phyloP scores from a whole-genome alignment of 2,888 invertebrate genomes.

The Oligia latruncula region DNA sequence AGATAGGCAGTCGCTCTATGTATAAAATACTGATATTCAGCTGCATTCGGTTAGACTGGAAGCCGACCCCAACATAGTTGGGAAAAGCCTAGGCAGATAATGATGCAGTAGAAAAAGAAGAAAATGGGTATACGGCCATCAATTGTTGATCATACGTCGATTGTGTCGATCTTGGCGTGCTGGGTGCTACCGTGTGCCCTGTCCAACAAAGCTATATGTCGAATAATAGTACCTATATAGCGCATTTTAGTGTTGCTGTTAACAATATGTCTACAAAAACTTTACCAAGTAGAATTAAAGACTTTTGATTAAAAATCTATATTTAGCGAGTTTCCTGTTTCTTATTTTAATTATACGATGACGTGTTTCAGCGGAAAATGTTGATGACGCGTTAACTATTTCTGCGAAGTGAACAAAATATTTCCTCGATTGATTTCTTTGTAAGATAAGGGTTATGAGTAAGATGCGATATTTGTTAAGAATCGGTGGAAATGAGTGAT shows the following conservation, averaged over 20 bases:
- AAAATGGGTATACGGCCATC: background rate
- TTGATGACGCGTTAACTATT: slow-evolving; percentile 9
- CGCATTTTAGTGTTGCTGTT: slow-evolving; percentile 6
- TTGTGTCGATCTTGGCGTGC: background rate
- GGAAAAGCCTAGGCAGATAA: too few relatives aligned
- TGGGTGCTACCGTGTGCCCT: background rate
- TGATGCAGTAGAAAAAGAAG: background rate
- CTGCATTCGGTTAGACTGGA: too few relatives aligned
- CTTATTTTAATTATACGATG: slow-evolving; percentile 12
- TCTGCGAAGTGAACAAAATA: background rate
- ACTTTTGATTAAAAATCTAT: slow-evolving; percentile 13
- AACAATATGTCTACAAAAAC: slow-evolving; percentile 13
- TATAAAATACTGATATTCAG: too few relatives aligned
- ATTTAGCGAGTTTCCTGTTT: slow-evolving; percentile 17
- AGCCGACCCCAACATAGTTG: too few relatives aligned
- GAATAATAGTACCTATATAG: background rate
- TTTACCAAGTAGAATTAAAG: background rate
- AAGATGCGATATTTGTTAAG: slow-evolving; percentile 5
- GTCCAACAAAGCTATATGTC: background rate
- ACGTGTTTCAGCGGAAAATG: slow-evolving; percentile 28
- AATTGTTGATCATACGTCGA: background rate
- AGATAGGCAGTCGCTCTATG: too few relatives aligned
- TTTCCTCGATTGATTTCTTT: slow-evolving; percentile 43
- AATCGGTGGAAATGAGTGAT: slow-evolving; percentile 22
- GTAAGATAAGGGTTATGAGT: slow-evolving; percentile 46